Evolutionary conservation across 2,113 vertebrate species (phyloP), one percentile per base, ranked within the genome.

Genomic region (Albula glossodonta): DNA sequence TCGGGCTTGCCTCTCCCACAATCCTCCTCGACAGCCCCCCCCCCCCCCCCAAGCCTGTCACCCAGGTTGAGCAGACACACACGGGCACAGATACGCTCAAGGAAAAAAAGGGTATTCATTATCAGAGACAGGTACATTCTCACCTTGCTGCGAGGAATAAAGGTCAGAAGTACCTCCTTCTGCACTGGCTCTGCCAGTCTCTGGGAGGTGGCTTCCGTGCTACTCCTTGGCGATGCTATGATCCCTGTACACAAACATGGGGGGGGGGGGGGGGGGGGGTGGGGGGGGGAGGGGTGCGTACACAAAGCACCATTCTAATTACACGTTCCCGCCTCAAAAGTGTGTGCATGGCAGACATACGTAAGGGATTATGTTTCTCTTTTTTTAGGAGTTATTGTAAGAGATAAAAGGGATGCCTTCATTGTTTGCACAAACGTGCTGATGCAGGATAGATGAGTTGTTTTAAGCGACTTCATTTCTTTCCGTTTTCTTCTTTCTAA

Each of bases 161-260:
- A 78, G 87, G 90, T 80, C 0, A 51, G 31, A 41, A 41, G 31
- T 41, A 41, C 31, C 31, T 41, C 31, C 31, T 41, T 41, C 31
- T 41, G 31, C 31, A 41, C 31, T 41, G 31, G 31, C 31, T 41
- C 31, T 41, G 31, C 31, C 31, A 41, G 31, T 41, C 31, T 41
- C 31, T 41, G 31, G 31, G 31, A 41, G 31, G 31, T 89, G 10
- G 89, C 85, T 93, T 91, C 85, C 84, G 7, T 87, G 88, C 86
- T 92, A 91, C 92, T 91, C 89, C 92, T 84, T 94, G 91, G 91
- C 89, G 41, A 93, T 92, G 66, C 89, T n/a, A 19, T 81, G 78
- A 84, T 83, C 49, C 81, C 86, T 74, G 87, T 86, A 92, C 89
- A 93, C 92, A 94, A 91, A 93, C 90, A 90, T 83, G 53, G 31